A percentile compares a stretch with the other conserved stretches of the same genome.
Evolutionary conservation across 35 echinoderm and acorn worm genomes (phyloP).

Genomic region (Antedon bifida): DNA sequence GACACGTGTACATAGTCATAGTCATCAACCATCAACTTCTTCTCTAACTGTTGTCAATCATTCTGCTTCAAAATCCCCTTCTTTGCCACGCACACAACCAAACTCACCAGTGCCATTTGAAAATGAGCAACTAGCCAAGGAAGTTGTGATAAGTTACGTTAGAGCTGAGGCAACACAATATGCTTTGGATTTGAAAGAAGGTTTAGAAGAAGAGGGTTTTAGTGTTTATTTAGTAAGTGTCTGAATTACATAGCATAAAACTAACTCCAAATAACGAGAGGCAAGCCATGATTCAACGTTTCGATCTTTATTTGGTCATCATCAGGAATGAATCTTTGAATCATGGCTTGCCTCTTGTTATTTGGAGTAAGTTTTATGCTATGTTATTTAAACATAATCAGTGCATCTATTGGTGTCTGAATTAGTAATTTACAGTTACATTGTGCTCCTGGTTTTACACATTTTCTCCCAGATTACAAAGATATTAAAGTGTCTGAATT

Average conservation of each 20-base stretch:
- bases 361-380: too few species aligned
- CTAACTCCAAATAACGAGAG: too few species aligned
- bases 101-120: neutral
- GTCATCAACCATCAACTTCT: neutral
- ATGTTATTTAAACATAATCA: too few species aligned
- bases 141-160: conserved; percentile 95
- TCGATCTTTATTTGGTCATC: too few species aligned
- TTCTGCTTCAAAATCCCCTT: neutral
- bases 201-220: conserved; percentile 47
- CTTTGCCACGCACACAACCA: neutral
- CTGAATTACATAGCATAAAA: too few species aligned
- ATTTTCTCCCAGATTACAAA: too few species aligned
- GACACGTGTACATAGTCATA: neutral
- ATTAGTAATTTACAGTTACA: too few species aligned
- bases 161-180: conserved; percentile 86
- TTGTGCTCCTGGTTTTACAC: too few species aligned
- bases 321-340: too few species aligned
- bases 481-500: conserved; percentile 8
- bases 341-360: too few species aligned
- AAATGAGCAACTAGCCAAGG: conserved; percentile 44
- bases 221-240: conserved; percentile 88
- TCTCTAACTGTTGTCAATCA: neutral
- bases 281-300: too few species aligned
- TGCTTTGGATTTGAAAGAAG: conserved; percentile 80
- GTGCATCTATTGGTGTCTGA: too few species aligned